Conservation (phyloP, 2,797 vertebrate species). For the Nyctibius grandis region DNA sequence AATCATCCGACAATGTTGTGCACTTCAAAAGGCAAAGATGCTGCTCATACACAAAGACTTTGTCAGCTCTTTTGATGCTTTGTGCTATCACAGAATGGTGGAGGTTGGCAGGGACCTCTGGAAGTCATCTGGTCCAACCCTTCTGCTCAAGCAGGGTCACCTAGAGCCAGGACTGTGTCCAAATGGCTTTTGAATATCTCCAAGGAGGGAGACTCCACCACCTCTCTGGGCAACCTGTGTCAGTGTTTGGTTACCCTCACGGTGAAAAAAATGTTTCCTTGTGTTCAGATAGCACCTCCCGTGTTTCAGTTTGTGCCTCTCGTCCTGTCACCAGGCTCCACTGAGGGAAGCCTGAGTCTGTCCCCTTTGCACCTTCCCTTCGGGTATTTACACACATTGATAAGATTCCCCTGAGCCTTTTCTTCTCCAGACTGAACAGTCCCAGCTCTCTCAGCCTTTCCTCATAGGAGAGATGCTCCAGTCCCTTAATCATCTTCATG, state of each 20-base stretch:
- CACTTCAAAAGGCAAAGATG: background rate
- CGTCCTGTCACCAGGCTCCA: background rate
- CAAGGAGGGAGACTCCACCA: background rate
- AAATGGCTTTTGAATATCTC: background rate
- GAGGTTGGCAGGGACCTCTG: background rate
- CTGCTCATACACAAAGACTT: background rate
- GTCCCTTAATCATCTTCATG: background rate
- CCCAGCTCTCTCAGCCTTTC: background rate
- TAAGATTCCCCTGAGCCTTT: background rate
- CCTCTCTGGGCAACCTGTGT: background rate
- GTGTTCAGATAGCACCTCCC: background rate
- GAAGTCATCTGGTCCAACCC: background rate
- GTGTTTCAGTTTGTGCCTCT: background rate
- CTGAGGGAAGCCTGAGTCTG: too few species aligned
- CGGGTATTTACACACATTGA: background rate
- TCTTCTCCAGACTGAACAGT: background rate
- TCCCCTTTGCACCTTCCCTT: too few species aligned
- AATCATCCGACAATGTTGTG: background rate
- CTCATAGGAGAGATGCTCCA: background rate
- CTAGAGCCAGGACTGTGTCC: background rate
- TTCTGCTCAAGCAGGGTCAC: background rate
- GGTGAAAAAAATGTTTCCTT: background rate
- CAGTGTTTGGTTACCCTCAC: background rate
- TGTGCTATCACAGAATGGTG: background rate
- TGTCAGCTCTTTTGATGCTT: background rate